Conservation (phyloP, 2,888 invertebrate species). For the Heliothis peltigera region DNA sequence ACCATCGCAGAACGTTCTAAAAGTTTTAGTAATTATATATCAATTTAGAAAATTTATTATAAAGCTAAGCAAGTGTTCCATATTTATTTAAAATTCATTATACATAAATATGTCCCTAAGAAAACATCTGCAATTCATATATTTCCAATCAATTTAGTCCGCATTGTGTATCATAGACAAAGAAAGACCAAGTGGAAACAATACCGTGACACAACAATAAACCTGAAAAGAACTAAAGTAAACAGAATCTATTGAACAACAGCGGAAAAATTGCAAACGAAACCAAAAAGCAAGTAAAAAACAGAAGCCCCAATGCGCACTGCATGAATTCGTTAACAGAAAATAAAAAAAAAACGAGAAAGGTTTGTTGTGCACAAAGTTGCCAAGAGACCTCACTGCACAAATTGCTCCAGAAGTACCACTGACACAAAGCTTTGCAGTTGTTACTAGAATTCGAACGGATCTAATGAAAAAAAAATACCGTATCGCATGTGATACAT, state of each 20-base stretch:
- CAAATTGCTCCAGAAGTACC: conserved; percentile 3
- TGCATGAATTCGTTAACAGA: conserved; percentile 33
- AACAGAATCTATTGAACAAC: conserved; percentile 30
- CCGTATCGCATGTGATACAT: not conserved
- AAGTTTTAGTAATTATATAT: too few species aligned
- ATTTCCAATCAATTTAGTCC: not conserved
- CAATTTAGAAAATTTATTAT: too few species aligned
- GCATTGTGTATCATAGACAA: not conserved
- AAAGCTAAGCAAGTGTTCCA: too few species aligned
- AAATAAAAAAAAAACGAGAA: conserved; percentile 21
- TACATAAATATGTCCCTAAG: too few species aligned
- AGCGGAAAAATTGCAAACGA: conserved; percentile 20
- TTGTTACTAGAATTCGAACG: not conserved
- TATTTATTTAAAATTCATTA: too few species aligned
- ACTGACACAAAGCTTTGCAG: not conserved
- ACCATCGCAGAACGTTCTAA: not conserved
- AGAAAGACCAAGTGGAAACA: conserved; percentile 5
- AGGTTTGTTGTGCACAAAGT: conserved; percentile 16
- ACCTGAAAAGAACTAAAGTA: conserved; percentile 1
- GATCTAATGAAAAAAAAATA: not conserved
- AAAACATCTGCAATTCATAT: not conserved
- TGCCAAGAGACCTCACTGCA: conserved; percentile 29
- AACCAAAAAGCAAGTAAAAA: not conserved
- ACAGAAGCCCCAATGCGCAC: conserved; percentile 10
- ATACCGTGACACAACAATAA: conserved; percentile 16